Conservation (phyloP, 2,888 invertebrate species). For the Sipha maydis region DNA sequence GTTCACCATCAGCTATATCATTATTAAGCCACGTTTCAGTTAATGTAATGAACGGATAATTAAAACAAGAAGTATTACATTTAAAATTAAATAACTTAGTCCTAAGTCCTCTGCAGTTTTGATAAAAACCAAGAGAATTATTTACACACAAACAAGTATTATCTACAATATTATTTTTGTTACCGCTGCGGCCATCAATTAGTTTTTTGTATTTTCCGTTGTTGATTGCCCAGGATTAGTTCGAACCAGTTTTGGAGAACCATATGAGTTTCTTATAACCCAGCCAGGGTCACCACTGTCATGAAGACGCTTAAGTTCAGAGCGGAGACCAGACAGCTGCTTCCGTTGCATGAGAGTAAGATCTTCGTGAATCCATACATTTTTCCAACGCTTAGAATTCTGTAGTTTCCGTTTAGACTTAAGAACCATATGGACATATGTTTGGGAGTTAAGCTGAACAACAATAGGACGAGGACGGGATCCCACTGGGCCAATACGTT, state of each 20-base stretch:
- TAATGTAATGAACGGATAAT: not conserved
- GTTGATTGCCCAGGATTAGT: not conserved
- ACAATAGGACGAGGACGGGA: no score
- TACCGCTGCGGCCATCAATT: no score
- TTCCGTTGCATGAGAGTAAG: not conserved
- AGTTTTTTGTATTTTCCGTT: no score
- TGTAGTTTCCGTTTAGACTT: not conserved
- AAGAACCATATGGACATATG: constrained; percentile 67
- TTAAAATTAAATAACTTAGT: no score
- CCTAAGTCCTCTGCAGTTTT: no score
- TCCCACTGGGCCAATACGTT: no score
- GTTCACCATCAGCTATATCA: not conserved
- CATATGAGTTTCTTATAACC: not conserved
- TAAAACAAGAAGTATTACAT: no score
- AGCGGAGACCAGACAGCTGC: not conserved
- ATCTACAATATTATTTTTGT: no score
- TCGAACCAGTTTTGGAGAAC: not conserved
- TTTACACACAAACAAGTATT: no score
- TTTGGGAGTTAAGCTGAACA: constrained; percentile 69
- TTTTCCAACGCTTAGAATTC: not conserved
- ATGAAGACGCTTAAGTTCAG: not conserved
- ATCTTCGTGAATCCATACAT: not conserved
- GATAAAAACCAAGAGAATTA: no score
- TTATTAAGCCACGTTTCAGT: not conserved
- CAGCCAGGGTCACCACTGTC: not conserved